phyloP scores from a whole-genome alignment of 1,140 invertebrate species.

The Drosophila melanica region DNA sequence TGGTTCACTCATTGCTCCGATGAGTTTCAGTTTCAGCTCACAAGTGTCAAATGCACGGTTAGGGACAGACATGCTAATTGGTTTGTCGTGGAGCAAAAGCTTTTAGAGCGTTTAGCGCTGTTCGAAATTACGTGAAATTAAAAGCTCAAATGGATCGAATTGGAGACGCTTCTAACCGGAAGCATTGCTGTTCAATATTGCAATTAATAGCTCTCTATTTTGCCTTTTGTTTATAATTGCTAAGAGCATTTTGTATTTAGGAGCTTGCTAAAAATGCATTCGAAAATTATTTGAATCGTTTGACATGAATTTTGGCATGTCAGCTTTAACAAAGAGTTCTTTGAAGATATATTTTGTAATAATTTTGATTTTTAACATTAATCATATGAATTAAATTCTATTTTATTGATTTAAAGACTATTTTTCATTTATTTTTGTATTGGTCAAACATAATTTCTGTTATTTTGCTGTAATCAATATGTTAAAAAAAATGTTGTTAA shows the following conservation, averaged over 20 bases:
- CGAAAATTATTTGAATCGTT: too few species aligned
- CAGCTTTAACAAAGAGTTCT: too few species aligned
- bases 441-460: background rate
- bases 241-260: too few species aligned
- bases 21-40: background rate
- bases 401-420: too few species aligned
- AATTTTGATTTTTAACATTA: too few species aligned
- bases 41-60: background rate
- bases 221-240: too few species aligned
- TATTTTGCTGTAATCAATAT: background rate
- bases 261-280: too few species aligned
- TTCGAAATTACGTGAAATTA: background rate
- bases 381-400: too few species aligned
- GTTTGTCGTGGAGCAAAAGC: slow-evolving; percentile 14
- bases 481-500: background rate
- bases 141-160: background rate
- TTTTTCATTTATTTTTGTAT: too few species aligned
- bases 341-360: too few species aligned
- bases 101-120: slow-evolving; percentile 4
- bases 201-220: background rate
- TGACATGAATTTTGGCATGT: too few species aligned
- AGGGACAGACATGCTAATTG: slow-evolving; percentile 35
- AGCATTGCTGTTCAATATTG: slow-evolving; percentile 3
- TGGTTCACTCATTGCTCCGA: background rate
- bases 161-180: slow-evolving; percentile 2